Percentiles rank a stretch among this genome's conserved stretches.
Conservation (phyloP, 2,888 invertebrate genomes). For the Eumacrocentrus americanus region DNA sequence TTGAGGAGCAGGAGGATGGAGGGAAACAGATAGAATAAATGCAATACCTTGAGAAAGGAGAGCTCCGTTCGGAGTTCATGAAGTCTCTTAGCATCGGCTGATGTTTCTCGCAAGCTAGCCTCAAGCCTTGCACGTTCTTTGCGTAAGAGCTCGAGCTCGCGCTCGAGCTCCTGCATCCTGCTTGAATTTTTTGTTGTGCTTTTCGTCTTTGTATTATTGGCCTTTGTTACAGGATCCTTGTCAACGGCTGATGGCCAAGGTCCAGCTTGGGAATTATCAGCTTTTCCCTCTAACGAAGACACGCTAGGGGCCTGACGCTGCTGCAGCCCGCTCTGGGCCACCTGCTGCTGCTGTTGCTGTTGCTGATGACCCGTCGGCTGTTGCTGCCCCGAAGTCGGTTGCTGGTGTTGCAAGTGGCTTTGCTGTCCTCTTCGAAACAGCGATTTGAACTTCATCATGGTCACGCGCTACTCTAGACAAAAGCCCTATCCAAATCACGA, state of each 20-base stretch:
- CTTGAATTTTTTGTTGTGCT: constrained; percentile 41
- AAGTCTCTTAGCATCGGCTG: constrained; percentile 46
- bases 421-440: constrained; percentile 86
- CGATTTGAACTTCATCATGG: constrained; percentile 91
- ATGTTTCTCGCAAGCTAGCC: constrained; percentile 62
- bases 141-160: constrained; percentile 72
- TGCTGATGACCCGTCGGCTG: constrained; percentile 48
- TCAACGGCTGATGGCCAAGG: constrained; percentile 55
- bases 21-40: constrained; percentile 7
- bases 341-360: constrained; percentile 61
- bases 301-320: constrained; percentile 39
- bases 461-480: constrained; percentile 57
- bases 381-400: constrained; percentile 39
- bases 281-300: constrained; percentile 38
- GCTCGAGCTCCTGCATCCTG: constrained; percentile 70
- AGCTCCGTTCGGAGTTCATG: constrained; percentile 57
- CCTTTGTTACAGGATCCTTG: constrained; percentile 61
- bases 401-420: constrained; percentile 50
- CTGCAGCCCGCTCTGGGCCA: constrained; percentile 48
- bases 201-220: constrained; percentile 31
- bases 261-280: constrained; percentile 35
- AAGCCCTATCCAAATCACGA: constrained; percentile 29
- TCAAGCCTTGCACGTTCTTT: constrained; percentile 75
- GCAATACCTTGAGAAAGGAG: constrained; percentile 55
- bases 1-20: not conserved